A percentile compares a stretch with the other conserved stretches of the same genome.
These are phyloP conservation scores for Stenotaenia linearis DNA, from an alignment of 2,888 invertebrate species.

Conservation along the genomic window DNA sequence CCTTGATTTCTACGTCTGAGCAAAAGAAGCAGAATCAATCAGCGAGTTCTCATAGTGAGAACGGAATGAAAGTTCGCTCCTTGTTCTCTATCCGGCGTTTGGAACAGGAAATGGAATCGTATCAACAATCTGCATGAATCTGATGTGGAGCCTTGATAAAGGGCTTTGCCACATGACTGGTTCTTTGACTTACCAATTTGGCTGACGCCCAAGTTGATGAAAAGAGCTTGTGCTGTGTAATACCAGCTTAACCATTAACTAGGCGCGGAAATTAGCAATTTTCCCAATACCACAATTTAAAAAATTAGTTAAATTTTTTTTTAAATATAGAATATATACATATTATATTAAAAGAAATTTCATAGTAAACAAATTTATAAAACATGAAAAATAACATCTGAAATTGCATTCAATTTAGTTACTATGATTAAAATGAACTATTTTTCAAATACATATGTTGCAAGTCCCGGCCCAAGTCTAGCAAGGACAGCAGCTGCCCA, in stretches of 20 bases:
- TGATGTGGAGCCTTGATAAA: constrained; percentile 26
- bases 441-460: no score
- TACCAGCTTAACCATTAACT: constrained; percentile 16
- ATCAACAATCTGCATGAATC: constrained; percentile 24
- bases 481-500: neutral
- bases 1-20: constrained; percentile 9
- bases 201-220: constrained; percentile 21
- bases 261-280: constrained; percentile 17
- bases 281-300: neutral
- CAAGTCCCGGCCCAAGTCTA: neutral
- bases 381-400: neutral
- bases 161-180: constrained; percentile 23
- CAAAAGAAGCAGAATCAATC: constrained; percentile 6
- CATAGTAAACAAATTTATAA: neutral
- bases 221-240: constrained; percentile 5
- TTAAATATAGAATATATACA: neutral
- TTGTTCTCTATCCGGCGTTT: constrained; percentile 15
- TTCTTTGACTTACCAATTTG: constrained; percentile 21
- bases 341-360: neutral
- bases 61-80: constrained; percentile 24
- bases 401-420: neutral
- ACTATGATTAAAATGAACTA: no score
- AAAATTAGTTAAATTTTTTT: constrained; percentile 1
- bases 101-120: constrained; percentile 29
- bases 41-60: neutral